Base-by-base conservation (phyloP, 2,113 vertebrate genomes). In the Bubo bubo region DNA sequence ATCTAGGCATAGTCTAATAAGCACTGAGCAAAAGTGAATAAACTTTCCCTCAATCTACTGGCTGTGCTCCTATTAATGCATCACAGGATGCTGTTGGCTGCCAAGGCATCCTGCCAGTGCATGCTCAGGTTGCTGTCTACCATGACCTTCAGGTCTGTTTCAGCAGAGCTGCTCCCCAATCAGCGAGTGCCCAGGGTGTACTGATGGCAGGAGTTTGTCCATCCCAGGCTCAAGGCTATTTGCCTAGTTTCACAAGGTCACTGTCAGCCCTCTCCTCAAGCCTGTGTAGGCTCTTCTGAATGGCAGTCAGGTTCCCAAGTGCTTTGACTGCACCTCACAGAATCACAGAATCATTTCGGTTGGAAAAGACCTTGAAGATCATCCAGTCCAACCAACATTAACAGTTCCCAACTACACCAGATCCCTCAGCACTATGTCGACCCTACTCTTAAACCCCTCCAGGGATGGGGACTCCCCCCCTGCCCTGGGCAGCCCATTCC, bases 171-270 rank as follows among this genome's bases (percentile, higher is more conserved):
- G 39, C 39, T 68, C 6, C 13, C 39, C 59, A 84, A 21, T 22
- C 49, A 66, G 9, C 0, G 0, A 58, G 50, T 14, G 27, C 45
- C 50, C 55, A 62, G 27, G 35, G 58, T 26, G 56, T 35, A 71
- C 27, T 1, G 0, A 30, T 22, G 20, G 34, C 4, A 0, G 0
- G 22, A 84, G 11, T 68, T 26, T 39, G 50, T 32, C 82, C 52
- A 56, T 14, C 39, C 5, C 3, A 52, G 52, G n/a, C 35, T 95
- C n/a, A 76, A 55, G 53, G 27, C 12, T 22, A 27, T 35, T 18
- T n/a, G 19, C 34, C n/a, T 9, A 45, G 35, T 53, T 87, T 63
- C 56, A 77, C 37, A 56, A 49, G 26, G 37, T 20, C 4, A 0
- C 63, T 49, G 55, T 34, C 35, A 96, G 26, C 24, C 71, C 41